Evolutionary conservation across 2,113 vertebrate species (phyloP).

Genomic region (Sula dactylatra): DNA sequence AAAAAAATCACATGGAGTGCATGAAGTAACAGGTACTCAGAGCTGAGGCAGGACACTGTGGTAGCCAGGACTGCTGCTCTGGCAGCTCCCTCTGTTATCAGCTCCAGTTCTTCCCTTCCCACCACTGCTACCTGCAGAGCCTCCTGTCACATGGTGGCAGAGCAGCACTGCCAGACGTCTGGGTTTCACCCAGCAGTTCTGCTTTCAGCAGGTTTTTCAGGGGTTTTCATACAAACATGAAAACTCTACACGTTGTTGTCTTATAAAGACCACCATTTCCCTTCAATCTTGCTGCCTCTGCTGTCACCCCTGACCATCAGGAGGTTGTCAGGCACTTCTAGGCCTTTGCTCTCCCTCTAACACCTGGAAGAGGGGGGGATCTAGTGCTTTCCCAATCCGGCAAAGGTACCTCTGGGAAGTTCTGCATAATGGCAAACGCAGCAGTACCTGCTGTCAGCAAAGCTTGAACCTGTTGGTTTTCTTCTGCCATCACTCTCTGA

Average conservation of each 20-base stretch:
- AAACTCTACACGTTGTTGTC: neutral
- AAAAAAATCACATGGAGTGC: accelerated
- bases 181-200: neutral
- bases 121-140: neutral
- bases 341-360: neutral
- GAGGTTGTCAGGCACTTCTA: neutral
- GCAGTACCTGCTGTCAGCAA: neutral
- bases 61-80: neutral
- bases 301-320: neutral
- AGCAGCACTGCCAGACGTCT: neutral
- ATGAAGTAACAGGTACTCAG: neutral
- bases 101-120: neutral
- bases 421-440: neutral
- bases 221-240: neutral
- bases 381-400: neutral
- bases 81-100: neutral
- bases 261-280: neutral
- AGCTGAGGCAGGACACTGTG: neutral
- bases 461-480: neutral
- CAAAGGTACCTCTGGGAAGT: neutral
- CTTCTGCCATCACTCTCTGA: neutral
- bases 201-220: neutral
- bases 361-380: neutral
- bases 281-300: neutral
- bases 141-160: neutral